Evolutionary conservation across 2,888 invertebrate species (phyloP).

Genomic region (Dichetophora obliterata): DNA sequence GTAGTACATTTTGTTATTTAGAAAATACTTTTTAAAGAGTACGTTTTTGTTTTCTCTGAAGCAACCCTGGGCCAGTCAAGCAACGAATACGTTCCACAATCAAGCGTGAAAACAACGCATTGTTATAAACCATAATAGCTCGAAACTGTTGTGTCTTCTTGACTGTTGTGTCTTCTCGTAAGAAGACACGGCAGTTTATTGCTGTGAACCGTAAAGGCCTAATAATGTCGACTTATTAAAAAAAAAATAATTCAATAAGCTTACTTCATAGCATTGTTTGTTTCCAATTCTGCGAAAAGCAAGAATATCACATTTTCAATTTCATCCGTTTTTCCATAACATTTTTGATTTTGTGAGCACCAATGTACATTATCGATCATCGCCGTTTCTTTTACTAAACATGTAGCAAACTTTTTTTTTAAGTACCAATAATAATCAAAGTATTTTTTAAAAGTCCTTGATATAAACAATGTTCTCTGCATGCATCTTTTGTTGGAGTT

Average conservation of each 20-base stretch:
- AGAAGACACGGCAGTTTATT: no score
- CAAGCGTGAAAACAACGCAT: no score
- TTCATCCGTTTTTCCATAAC: constrained; percentile 78
- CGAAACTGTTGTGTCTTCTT: no score
- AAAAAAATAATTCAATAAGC: constrained; percentile 16
- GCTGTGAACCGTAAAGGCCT: no score
- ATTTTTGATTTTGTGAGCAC: constrained; percentile 89
- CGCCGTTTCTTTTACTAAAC: constrained; percentile 14
- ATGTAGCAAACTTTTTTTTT: constrained; percentile 62
- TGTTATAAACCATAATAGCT: no score
- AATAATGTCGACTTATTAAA: no score
- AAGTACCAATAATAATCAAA: constrained; percentile 77
- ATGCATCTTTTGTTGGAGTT: constrained; percentile 70
- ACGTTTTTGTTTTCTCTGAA: no score
- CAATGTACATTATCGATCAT: constrained; percentile 75
- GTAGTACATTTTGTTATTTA: no score
- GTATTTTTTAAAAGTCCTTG: constrained; percentile 81
- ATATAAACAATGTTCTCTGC: constrained; percentile 75
- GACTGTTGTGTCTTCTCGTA: no score
- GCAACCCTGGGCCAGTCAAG: no score
- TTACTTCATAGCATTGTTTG: constrained; percentile 81
- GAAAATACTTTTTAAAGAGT: no score
- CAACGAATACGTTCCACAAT: no score
- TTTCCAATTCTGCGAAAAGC: constrained; percentile 80
- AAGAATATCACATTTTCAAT: constrained; percentile 80